These are phyloP conservation scores for Ptychoptera albimana DNA, from an alignment of 2,888 invertebrate genomes.

Conservation along the genomic window DNA sequence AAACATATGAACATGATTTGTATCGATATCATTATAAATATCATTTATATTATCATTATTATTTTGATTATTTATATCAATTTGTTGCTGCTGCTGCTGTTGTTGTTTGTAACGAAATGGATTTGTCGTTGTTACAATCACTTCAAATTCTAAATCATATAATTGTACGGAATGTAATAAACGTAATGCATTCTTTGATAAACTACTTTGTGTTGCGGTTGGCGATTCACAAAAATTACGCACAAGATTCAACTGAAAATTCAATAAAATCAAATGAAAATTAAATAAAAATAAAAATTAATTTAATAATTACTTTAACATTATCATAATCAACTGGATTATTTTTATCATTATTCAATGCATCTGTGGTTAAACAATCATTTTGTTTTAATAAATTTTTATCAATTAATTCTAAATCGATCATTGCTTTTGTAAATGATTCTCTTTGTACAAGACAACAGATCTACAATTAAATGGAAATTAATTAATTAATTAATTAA, in stretches of 20 bases:
- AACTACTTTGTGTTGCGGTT: slow-evolving; percentile 34
- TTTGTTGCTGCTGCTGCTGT: too few species aligned
- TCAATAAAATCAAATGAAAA: too few species aligned
- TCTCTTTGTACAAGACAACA: slow-evolving; percentile 44
- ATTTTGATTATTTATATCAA: neutral
- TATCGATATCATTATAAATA: slow-evolving; percentile 2
- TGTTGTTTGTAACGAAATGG: neutral
- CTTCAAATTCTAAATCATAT: slow-evolving; percentile 52
- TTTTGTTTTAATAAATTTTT: slow-evolving; percentile 18
- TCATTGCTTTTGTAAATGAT: slow-evolving; percentile 41
- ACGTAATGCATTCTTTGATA: slow-evolving; percentile 40
- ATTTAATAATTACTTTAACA: slow-evolving; percentile 19
- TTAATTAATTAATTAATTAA: neutral
- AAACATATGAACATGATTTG: slow-evolving; percentile 26
- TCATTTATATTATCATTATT: slow-evolving; percentile 1
- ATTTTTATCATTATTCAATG: slow-evolving; percentile 10
- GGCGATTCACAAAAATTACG: slow-evolving; percentile 45
- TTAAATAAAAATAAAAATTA: too few species aligned
- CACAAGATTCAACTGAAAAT: slow-evolving; percentile 31
- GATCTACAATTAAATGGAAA: slow-evolving; percentile 13
- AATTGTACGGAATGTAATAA: slow-evolving; percentile 36
- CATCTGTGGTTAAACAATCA: slow-evolving; percentile 7
- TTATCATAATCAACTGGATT: slow-evolving; percentile 20
- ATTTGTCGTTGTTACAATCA: slow-evolving; percentile 17
- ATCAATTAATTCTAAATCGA: slow-evolving; percentile 38